Evolutionary conservation across 2,113 vertebrate species (phyloP).

Genomic region (Oreotragus oreotragus): DNA sequence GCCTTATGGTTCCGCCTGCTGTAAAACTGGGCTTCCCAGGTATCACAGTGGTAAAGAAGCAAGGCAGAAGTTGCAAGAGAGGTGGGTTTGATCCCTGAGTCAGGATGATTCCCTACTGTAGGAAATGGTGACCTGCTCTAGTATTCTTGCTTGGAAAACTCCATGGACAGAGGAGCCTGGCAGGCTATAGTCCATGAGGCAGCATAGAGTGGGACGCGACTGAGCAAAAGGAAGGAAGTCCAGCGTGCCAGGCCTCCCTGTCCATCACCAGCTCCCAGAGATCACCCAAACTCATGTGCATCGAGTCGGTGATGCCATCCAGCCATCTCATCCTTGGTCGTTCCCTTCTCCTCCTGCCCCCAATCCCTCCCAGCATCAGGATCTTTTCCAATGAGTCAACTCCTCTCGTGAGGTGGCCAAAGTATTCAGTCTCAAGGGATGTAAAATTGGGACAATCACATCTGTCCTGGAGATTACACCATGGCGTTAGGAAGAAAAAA

Average conservation of each 20-base stretch:
- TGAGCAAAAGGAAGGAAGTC: background rate
- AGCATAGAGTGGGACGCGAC: background rate
- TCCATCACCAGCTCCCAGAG: too few species aligned
- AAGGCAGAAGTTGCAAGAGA: background rate
- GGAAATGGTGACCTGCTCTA: background rate
- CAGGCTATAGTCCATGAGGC: background rate
- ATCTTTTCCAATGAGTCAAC: too few species aligned
- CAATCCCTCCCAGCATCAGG: too few species aligned
- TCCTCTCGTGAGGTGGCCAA: too few species aligned
- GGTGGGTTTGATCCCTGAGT: background rate
- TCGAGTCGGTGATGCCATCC: too few species aligned
- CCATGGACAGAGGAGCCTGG: background rate
- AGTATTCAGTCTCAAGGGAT: too few species aligned
- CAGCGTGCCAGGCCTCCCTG: too few species aligned
- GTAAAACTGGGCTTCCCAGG: background rate
- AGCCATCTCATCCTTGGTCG: too few species aligned
- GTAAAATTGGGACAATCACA: too few species aligned
- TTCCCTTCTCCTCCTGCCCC: too few species aligned
- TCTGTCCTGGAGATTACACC: too few species aligned
- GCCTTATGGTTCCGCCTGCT: background rate
- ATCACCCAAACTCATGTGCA: too few species aligned
- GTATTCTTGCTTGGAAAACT: background rate
- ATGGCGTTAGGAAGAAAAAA: background rate
- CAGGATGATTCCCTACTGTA: background rate
- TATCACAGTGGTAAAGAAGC: background rate